Evolutionary conservation across 1,140 invertebrate genomes (phyloP).

Genomic region (Neodiprion fabricii): DNA sequence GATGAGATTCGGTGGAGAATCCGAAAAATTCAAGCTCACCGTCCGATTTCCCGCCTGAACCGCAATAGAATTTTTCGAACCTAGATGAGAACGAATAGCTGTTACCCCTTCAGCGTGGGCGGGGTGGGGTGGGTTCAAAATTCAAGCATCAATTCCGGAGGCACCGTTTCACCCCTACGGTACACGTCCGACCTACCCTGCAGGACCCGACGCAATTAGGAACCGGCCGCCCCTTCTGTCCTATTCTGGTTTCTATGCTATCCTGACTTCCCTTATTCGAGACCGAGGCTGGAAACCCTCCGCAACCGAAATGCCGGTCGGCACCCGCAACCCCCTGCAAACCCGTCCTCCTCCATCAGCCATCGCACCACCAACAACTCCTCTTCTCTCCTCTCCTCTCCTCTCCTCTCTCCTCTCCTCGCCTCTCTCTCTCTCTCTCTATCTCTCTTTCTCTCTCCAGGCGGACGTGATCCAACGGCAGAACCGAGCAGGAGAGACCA

Average conservation of each 20-base stretch:
- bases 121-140: constrained; percentile 40
- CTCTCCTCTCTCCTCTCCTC: too few relatives aligned
- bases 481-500: background rate
- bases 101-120: background rate
- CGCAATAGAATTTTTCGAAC: too few relatives aligned
- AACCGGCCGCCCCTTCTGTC: constrained; percentile 53
- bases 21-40: too few relatives aligned
- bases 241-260: constrained; percentile 42
- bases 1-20: too few relatives aligned
- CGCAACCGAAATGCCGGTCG: constrained; percentile 13
- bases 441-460: too few relatives aligned
- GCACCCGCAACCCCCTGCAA: background rate
- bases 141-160: constrained; percentile 57
- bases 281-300: background rate
- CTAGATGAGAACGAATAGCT: too few relatives aligned
- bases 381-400: constrained; percentile 40
- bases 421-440: too few relatives aligned
- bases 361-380: constrained; percentile 28
- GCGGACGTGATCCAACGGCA: background rate
- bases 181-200: too few relatives aligned
- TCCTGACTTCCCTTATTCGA: constrained; percentile 41
- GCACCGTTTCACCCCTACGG: constrained; percentile 40
- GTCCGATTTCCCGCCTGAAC: too few relatives aligned
- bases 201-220: constrained; percentile 51
- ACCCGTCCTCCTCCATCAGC: background rate